A percentile compares a stretch with the other conserved stretches of the same genome.
Evolutionary conservation across 2,888 invertebrate genomes (phyloP).

Genomic region (Leptinotarsa rubiginosa): DNA sequence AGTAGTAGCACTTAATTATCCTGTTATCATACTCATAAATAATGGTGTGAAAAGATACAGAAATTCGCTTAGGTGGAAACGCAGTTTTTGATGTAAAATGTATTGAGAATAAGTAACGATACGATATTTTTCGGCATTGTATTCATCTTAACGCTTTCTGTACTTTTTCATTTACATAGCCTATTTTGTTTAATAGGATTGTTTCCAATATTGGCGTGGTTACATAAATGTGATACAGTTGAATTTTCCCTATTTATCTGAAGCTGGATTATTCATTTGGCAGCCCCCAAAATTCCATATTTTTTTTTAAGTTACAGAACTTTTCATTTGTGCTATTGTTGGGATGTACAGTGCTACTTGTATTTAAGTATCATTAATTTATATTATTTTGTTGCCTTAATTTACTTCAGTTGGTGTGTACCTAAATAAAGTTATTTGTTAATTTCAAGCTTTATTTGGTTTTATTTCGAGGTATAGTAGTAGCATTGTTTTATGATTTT

Average conservation of each 20-base stretch:
- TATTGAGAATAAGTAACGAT: background rate
- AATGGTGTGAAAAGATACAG: background rate
- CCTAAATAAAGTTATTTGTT: conserved; percentile 57
- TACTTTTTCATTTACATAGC: conserved; percentile 7
- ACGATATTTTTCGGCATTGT: background rate
- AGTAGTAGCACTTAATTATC: conserved; percentile 15
- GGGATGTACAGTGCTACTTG: conserved; percentile 56
- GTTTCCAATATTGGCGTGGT: background rate
- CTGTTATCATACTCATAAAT: conserved; percentile 8
- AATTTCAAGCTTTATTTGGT: conserved; percentile 42
- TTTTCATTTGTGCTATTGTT: conserved; percentile 46
- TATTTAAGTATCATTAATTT: conserved; percentile 59
- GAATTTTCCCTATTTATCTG: background rate
- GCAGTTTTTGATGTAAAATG: background rate
- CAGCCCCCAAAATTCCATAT: conserved; percentile 37
- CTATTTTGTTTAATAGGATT: background rate
- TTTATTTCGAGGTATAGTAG: conserved; percentile 34
- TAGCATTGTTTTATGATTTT: conserved; percentile 11
- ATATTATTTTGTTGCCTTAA: conserved; percentile 59
- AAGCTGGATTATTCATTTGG: conserved; percentile 22
- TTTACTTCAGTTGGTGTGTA: conserved; percentile 57
- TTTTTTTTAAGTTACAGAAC: conserved; percentile 37
- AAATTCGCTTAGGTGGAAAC: background rate
- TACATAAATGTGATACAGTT: conserved; percentile 15
- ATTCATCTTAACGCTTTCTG: background rate